These are phyloP conservation scores for Dryococelus australis DNA, from an alignment of 2,888 invertebrate genomes.

Conservation along the genomic window DNA sequence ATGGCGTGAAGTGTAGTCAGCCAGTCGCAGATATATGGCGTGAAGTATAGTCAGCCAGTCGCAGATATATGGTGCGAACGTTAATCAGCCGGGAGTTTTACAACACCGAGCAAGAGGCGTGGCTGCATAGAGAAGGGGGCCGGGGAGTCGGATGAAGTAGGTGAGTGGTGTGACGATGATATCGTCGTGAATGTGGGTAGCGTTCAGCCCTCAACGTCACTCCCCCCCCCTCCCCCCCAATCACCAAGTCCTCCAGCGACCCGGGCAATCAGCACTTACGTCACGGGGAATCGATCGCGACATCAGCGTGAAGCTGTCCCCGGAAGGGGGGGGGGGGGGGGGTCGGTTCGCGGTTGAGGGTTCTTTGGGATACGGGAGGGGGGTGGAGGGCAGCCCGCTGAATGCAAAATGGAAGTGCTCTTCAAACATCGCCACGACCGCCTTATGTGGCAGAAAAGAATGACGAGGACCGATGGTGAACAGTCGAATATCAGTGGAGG, in stretches of 20 bases:
- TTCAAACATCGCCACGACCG: too few species aligned
- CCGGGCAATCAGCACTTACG: background rate
- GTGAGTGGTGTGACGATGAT: background rate
- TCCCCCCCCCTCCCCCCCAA: background rate
- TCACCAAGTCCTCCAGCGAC: background rate
- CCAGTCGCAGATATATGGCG: too few species aligned
- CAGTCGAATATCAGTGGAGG: too few species aligned
- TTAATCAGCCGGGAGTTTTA: too few species aligned
- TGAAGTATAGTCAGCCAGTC: too few species aligned
- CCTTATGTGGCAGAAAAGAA: too few species aligned
- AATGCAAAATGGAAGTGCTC: background rate
- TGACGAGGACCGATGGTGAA: too few species aligned
- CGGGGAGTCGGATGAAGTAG: background rate
- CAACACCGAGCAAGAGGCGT: too few species aligned
- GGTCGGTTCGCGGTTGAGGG: background rate
- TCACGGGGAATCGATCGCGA: background rate
- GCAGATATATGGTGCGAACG: too few species aligned
- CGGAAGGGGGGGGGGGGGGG: too few species aligned
- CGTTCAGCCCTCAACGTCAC: background rate
- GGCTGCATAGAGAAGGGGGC: too few species aligned
- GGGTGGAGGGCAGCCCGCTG: background rate
- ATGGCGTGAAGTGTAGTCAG: too few species aligned
- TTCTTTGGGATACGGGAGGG: background rate
- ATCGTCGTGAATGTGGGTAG: background rate
- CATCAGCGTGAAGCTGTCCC: background rate